These are phyloP conservation scores for Galerucella calmariensis DNA, from an alignment of 2,888 invertebrate genomes.

Conservation along the genomic window DNA sequence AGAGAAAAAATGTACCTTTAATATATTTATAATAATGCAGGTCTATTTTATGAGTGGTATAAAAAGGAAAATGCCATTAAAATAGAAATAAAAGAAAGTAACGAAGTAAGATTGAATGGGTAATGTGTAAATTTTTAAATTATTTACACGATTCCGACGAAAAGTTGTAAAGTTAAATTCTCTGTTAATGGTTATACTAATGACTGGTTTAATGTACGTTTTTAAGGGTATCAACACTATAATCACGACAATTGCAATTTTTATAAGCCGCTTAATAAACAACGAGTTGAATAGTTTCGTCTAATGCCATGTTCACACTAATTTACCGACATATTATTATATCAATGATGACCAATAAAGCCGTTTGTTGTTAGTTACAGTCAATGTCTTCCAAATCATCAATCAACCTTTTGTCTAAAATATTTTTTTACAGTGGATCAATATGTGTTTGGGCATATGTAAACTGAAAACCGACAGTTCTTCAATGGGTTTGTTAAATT, in stretches of 20 bases:
- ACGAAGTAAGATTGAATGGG: constrained; percentile 3
- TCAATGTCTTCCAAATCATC: too few relatives aligned
- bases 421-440: too few relatives aligned
- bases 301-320: too few relatives aligned
- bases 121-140: constrained; percentile 12
- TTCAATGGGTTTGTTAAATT: too few relatives aligned
- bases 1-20: constrained; percentile 11
- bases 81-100: neutral
- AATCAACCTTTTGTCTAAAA: too few relatives aligned
- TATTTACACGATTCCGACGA: neutral
- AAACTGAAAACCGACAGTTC: too few relatives aligned
- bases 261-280: too few relatives aligned
- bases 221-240: neutral
- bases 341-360: too few relatives aligned
- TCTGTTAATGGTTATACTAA: neutral
- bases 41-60: neutral
- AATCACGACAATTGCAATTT: neutral
- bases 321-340: too few relatives aligned
- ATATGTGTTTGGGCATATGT: too few relatives aligned
- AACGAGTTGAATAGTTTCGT: too few relatives aligned
- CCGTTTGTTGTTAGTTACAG: too few relatives aligned
- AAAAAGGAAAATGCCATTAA: constrained; percentile 7
- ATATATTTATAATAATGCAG: constrained; percentile 17
- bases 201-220: constrained; percentile 3
- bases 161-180: neutral